phyloP scores from a whole-genome alignment of 2,113 vertebrate genomes.

The Leptosomus discolor region DNA sequence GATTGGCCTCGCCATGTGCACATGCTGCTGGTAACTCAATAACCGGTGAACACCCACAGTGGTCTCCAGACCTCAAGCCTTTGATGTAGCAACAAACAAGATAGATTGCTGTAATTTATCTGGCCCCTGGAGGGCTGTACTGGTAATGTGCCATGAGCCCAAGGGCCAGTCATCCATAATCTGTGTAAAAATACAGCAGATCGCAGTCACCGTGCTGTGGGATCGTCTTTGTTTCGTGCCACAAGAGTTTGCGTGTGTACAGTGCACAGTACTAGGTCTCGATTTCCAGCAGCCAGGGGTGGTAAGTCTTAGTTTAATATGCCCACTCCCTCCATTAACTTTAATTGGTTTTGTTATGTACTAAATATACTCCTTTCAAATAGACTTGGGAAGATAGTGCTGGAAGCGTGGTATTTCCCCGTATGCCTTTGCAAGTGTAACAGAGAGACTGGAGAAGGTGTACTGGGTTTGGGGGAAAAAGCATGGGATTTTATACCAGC shows the following conservation, averaged over 20 bases:
- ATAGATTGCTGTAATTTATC: conserved; percentile 64
- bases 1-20: conserved; percentile 40
- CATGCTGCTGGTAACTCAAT: conserved; percentile 53
- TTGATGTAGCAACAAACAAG: conserved; percentile 58
- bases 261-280: accelerated
- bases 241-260: not conserved
- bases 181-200: conserved; percentile 24
- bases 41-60: conserved; percentile 47
- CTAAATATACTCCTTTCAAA: not conserved
- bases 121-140: conserved; percentile 45
- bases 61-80: conserved; percentile 48
- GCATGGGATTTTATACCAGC: not conserved
- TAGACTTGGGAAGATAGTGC: not conserved
- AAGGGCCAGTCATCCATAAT: conserved; percentile 57
- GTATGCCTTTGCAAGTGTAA: accelerated
- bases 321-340: not conserved
- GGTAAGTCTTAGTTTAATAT: not conserved
- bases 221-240: not conserved
- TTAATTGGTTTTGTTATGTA: not conserved
- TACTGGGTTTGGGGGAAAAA: not conserved
- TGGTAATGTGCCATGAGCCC: conserved; percentile 50
- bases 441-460: not conserved
- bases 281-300: not conserved
- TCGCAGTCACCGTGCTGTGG: not conserved
- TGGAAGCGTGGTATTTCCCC: accelerated